Base-by-base conservation (phyloP, 2,113 vertebrate genomes). In the Hippocampus comes region DNA sequence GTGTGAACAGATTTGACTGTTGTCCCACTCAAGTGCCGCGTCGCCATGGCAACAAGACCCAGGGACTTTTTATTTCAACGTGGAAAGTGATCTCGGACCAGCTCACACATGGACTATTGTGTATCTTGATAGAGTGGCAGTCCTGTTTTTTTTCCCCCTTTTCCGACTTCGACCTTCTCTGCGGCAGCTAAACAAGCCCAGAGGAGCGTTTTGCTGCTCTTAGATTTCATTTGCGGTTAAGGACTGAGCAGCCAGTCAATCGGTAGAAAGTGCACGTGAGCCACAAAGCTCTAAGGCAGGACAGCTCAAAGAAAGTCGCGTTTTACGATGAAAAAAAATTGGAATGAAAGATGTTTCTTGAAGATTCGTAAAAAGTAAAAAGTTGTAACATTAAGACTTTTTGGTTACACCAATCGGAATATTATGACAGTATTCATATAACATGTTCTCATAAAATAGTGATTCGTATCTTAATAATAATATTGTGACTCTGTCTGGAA, bases 1-100 rank as follows among this genome's bases (percentile, higher is more conserved):
- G 79, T 70, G 73, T 57, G 63, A 82, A 70, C 60, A 71, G 76
- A 82, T 61, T 53, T 78, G 78, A 77, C 76, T 78, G 81, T 77
- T 86, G 72, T 3, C 14, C 41, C n/a, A 21, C 25, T 61, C 59
- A 61, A 43, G 63, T 4, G 12, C 23, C n/a, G 8, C 14, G 64
- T 66, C 25, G 2, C 64, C 64, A 66, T 2, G 43, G 64, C 9
- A 48, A 66, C 64, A 84, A 18, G 9, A 68, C 79, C 70, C 71
- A 38, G 2, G 76, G 78, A 71, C 74, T 68, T 46, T 81, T 73
- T 76, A 70, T 81, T 80, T 79, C 81, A 84, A 82, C 1, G 27
- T 61, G 30, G 27, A 61, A 38, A 78, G 72, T 64, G 74, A 83
- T 81, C 70, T 70, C 80, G 81, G 82, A 79, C 75, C 78, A 72